Evolutionary conservation across 2,888 invertebrate genomes (phyloP).

Genomic region (Tenthredo livida): DNA sequence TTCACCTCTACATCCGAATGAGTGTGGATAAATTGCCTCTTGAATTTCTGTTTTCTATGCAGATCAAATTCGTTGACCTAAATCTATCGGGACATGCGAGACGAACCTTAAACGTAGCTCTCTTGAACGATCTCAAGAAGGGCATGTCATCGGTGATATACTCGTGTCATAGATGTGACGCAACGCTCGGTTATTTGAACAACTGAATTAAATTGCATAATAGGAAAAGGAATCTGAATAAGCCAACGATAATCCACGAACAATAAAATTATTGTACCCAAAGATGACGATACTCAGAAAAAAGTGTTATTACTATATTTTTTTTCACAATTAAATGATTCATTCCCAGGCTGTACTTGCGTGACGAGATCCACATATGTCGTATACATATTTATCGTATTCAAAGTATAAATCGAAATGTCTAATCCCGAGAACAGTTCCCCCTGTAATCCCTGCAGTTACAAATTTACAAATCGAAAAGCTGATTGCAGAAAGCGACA

Average conservation of each 20-base stretch:
- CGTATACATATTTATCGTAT: too few species aligned
- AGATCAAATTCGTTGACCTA: conserved; percentile 36
- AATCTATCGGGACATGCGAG: not conserved
- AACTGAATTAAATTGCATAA: not conserved
- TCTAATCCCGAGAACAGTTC: not conserved
- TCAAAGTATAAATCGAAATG: not conserved
- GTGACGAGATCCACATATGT: too few species aligned
- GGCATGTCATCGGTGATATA: conserved; percentile 14
- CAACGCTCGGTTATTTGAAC: not conserved
- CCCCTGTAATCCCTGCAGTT: not conserved
- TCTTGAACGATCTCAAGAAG: conserved; percentile 21
- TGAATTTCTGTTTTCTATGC: conserved; percentile 26
- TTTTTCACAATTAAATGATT: not conserved
- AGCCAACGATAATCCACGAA: not conserved
- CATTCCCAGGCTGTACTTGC: not conserved
- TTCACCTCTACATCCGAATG: not conserved
- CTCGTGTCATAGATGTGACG: not conserved
- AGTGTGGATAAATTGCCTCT: conserved; percentile 10
- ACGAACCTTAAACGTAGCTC: conserved; percentile 20
- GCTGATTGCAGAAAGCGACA: not conserved
- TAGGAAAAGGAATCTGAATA: too few species aligned
- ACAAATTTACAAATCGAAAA: not conserved
- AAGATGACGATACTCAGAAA: not conserved
- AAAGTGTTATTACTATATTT: not conserved
- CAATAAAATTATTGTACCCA: not conserved